A percentile compares a stretch with the other conserved stretches of the same genome.
Conservation (phyloP, 2,113 vertebrate species). For the Ploceus nigricollis region DNA sequence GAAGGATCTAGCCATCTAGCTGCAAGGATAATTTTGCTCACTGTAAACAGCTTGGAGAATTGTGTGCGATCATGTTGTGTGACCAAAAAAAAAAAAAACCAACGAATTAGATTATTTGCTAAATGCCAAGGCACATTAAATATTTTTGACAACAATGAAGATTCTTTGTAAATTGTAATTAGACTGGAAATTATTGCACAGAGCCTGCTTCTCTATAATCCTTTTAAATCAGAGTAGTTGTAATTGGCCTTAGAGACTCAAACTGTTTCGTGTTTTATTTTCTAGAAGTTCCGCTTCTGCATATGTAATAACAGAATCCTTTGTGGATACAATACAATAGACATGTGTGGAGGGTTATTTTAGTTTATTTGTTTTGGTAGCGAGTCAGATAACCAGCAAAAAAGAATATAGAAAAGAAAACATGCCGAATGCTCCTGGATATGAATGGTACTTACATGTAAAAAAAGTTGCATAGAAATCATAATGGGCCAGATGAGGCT, state of each 20-base stretch:
- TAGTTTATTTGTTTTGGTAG: constrained; percentile 67
- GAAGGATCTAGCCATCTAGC: constrained; percentile 56
- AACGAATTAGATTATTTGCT: constrained; percentile 70
- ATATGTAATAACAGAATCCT: constrained; percentile 69
- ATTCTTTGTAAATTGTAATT: constrained; percentile 76
- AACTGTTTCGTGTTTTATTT: constrained; percentile 66
- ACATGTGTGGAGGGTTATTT: constrained; percentile 58
- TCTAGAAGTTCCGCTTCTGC: constrained; percentile 70
- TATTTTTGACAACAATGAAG: constrained; percentile 75
- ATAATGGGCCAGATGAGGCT: not conserved
- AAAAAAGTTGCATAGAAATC: not conserved
- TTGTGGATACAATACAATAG: constrained; percentile 51
- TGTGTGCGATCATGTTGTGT: constrained; percentile 69
- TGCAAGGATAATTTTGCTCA: constrained; percentile 63
- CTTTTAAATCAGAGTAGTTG: constrained; percentile 74
- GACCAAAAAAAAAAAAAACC: constrained; percentile 55
- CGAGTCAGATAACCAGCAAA: constrained; percentile 50
- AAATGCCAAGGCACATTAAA: constrained; percentile 72
- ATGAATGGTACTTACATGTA: not conserved
- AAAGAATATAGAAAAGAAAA: constrained; percentile 35
- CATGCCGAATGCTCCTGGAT: not conserved
- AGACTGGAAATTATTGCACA: constrained; percentile 74
- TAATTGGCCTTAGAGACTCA: constrained; percentile 75
- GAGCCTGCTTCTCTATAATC: constrained; percentile 69
- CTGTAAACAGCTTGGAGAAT: constrained; percentile 68